Base-by-base conservation (phyloP, 2,888 invertebrate species). In the Ferrisia virgata region DNA sequence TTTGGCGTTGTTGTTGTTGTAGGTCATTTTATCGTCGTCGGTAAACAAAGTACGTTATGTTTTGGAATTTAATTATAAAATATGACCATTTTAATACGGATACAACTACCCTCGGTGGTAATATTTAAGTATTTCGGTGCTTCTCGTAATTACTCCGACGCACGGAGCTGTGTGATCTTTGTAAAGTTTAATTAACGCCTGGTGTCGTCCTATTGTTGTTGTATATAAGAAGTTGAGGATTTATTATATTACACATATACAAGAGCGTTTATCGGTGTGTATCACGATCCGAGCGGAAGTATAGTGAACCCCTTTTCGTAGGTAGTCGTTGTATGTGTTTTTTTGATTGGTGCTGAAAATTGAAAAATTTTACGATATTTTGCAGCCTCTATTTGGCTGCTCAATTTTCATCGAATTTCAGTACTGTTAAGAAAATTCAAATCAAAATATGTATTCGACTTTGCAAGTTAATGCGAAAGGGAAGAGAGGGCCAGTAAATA, bases 31-130 rank as follows among this genome's bases (percentile, higher is more conserved):
- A 64, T 64, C 53, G 22, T 53, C 22, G 53, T 53, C 64, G 64
- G 64, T 64, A 64, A 64, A 64, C 64, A 64, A 64, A 64, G 64
- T 64, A 64, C 64, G 64, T 64, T 28, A 28, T 64, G 64, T 64
- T 64, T 64, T 64, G 64, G 64, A 64, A 64, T 64, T 64, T 64
- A 64, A 64, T 64, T 64, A 64, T 64, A 64, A 64, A 31, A 64
- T 64, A 64, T 64, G 53, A 64, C 13, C 28, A 64, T 64, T 64
- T 64, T 64, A 64, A 64, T 28, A 28, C 64, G 64, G 28, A 64
- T 64, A 15, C 28, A 28, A 64, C 28, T 64, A 64, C 64, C 64
- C 64, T 64, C 64, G 1, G 31, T 13, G 64, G 64, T 64, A 28
- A 64, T 64, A 64, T 64, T 64, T 64, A 11, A 28, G 9, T 25